Base-by-base conservation (phyloP, 2,113 vertebrate species). In the Salvelinus alpinus region DNA sequence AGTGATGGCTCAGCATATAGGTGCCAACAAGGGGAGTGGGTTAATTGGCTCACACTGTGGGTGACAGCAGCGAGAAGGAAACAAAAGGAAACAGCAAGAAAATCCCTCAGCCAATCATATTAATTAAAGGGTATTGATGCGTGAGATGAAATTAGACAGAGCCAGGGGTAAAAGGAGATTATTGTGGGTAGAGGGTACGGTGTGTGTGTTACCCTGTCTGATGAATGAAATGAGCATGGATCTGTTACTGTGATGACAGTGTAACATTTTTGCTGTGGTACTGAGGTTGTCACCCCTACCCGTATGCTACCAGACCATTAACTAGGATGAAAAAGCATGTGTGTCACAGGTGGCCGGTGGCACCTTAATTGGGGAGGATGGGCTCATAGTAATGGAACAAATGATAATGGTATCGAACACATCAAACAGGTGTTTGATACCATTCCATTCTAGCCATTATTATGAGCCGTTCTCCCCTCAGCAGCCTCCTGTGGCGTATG, bases 91-190 rank as follows among this genome's bases (percentile, higher is more conserved):
- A 76, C 48, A 70, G 74, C 74, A 74, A 14, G 24, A 77, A 70
- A 82, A 77, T 68, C 48, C 66, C 60, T 77, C 71, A 79, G 71
- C 81, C 81, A 83, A 81, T 81, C 73, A 75, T 71, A 70, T 77
- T 85, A 85, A 85, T 85, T 82, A 85, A 82, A 81, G 73, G 57
- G 69, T 73, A 69, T 76, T 11, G 77, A 80, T 80, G 83, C 74
- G 4, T 80, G 83, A 82, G 74, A 85, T 82, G 78, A 78, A 82
- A 74, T 83, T 81, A 81, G 66, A 78, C 69, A 75, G 60, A 82
- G 77, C 73, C 60, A 70, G 62, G 47, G 82, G 79, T 76, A 47
- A 78, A 78, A 44, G 64, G 67, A 73, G 67, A 79, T 76, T 60
- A 70, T 60, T 27, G 16, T 38, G 20, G 3, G 20, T n/a, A 3